Conservation (phyloP, 2,113 vertebrate genomes). For the Lamprotornis superbus region DNA sequence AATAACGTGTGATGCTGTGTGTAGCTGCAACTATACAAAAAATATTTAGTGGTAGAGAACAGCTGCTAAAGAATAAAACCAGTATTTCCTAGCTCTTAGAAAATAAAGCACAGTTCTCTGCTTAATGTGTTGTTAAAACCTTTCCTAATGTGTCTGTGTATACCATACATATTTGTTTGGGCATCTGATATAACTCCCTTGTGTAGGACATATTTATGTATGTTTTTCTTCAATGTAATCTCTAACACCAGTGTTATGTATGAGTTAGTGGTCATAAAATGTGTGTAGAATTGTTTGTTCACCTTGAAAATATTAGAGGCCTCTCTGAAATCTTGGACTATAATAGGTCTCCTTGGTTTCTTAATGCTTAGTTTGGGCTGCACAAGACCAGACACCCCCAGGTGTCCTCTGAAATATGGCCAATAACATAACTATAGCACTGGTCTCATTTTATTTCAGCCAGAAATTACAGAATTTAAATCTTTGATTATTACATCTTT, state of each 20-base stretch:
- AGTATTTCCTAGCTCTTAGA: neutral
- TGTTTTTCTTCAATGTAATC: conserved; percentile 7
- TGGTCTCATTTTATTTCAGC: neutral
- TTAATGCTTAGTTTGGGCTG: neutral
- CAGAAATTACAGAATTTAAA: neutral
- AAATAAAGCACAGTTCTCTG: neutral
- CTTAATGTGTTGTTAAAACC: neutral
- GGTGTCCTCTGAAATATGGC: neutral
- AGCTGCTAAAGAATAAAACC: neutral
- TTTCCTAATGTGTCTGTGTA: conserved; percentile 54
- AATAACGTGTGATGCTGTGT: neutral
- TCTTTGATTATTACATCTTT: neutral
- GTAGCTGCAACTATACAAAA: neutral
- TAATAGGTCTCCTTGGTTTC: neutral
- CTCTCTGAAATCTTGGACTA: neutral
- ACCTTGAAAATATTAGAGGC: neutral
- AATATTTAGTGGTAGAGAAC: neutral
- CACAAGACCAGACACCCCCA: neutral
- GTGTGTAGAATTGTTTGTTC: conserved; percentile 14
- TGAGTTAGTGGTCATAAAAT: neutral
- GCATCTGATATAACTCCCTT: neutral
- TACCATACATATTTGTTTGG: conserved; percentile 18
- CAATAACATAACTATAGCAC: neutral
- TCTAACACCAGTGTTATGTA: neutral
- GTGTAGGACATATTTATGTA: neutral